A percentile compares a stretch with the other conserved stretches of the same genome.
Evolutionary conservation across 2,113 vertebrate genomes (phyloP).

Genomic region (Ranitomeya imitator): DNA sequence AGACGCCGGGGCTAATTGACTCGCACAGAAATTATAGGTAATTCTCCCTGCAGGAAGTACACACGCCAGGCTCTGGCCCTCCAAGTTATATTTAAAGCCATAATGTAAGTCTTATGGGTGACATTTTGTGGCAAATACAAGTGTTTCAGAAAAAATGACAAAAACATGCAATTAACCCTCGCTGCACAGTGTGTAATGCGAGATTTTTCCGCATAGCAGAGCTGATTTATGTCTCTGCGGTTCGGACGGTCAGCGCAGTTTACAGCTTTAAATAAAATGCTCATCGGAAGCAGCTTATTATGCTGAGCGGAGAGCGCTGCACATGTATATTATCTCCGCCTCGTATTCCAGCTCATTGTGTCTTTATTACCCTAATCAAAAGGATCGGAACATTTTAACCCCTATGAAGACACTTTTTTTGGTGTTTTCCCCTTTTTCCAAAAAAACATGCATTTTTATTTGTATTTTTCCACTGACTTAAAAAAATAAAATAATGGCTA

Average conservation of each 20-base stretch:
- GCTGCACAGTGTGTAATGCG: conserved; percentile 11
- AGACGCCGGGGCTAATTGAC: conserved; percentile 19
- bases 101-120: conserved; percentile 38
- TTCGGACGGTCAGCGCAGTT: neutral
- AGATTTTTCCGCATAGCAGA: neutral
- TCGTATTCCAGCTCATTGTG: neutral
- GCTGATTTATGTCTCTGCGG: neutral
- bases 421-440: no score
- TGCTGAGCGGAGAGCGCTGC: neutral
- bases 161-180: conserved; percentile 34
- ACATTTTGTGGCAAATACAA: conserved; percentile 32
- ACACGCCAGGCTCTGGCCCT: neutral
- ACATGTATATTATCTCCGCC: neutral
- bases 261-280: conserved; percentile 29
- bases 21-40: conserved; percentile 45
- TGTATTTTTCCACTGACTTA: no score
- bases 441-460: no score
- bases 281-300: neutral
- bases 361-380: neutral
- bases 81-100: conserved; percentile 47
- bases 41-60: conserved; percentile 39
- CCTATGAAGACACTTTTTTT: no score
- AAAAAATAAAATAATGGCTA: no score
- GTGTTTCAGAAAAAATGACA: conserved; percentile 45
- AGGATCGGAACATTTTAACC: no score